Evolutionary conservation across 2,888 invertebrate species (phyloP).

Genomic region (Aleiodes testaceus): DNA sequence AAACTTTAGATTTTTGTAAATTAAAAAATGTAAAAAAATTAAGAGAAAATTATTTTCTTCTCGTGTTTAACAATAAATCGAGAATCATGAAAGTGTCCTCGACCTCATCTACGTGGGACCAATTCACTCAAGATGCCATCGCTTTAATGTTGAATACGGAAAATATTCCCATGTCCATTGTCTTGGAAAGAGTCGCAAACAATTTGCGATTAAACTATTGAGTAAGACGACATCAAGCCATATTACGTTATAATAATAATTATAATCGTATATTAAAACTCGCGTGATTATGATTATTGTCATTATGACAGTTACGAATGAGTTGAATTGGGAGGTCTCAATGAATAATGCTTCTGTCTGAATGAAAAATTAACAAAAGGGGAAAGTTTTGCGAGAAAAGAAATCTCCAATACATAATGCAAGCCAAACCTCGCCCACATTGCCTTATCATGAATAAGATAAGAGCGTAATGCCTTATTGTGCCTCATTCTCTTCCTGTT

Average conservation of each 20-base stretch:
- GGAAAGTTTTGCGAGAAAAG: neutral
- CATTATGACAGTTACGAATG: constrained; percentile 1
- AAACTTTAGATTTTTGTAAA: too few species aligned
- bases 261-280: neutral
- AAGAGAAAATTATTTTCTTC: neutral
- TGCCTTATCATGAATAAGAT: constrained; percentile 8
- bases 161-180: constrained; percentile 71
- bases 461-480: neutral
- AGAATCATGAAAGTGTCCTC: constrained; percentile 51
- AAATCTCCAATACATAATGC: constrained; percentile 4
- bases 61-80: neutral
- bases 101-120: constrained; percentile 53
- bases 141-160: constrained; percentile 64
- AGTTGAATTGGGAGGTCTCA: neutral
- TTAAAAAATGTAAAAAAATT: too few species aligned
- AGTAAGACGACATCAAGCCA: constrained; percentile 54
- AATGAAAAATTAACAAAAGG: neutral
- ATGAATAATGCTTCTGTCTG: neutral
- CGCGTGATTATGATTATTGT: constrained; percentile 22
- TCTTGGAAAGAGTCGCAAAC: constrained; percentile 48
- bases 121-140: constrained; percentile 19
- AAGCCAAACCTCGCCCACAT: constrained; percentile 14
- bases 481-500: constrained; percentile 10
- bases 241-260: constrained; percentile 7
- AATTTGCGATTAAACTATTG: constrained; percentile 55